phyloP scores from a whole-genome alignment of 2,797 vertebrate species.

The Poecile montanus region DNA sequence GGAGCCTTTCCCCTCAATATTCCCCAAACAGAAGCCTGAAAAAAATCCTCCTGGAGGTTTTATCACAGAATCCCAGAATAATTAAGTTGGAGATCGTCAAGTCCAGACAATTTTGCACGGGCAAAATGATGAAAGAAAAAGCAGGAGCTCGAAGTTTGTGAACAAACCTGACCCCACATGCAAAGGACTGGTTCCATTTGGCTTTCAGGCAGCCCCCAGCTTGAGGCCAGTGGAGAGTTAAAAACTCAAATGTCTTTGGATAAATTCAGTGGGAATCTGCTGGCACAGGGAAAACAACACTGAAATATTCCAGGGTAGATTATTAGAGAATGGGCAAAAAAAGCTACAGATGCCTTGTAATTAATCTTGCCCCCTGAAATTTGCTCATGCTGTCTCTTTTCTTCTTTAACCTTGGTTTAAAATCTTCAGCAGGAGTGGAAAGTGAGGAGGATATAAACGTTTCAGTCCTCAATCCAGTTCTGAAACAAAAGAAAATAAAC shows the following conservation, averaged over 20 bases:
- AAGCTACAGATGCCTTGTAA: background rate
- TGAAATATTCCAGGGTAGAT: background rate
- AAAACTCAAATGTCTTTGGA: constrained; percentile 16
- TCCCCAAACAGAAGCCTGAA: background rate
- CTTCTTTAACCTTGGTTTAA: background rate
- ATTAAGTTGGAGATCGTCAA: background rate
- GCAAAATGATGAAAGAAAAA: background rate
- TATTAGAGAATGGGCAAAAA: background rate
- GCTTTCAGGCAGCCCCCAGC: background rate
- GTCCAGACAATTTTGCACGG: background rate
- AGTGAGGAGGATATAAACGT: background rate
- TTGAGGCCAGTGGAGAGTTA: background rate
- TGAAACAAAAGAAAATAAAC: background rate
- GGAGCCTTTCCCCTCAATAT: background rate
- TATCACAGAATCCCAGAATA: background rate
- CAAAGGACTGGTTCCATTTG: constrained; percentile 28
- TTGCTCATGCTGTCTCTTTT: background rate
- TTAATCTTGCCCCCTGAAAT: background rate
- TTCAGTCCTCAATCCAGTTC: background rate
- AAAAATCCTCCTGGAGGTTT: background rate
- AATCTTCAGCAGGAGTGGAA: background rate
- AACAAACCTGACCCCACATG: constrained; percentile 31
- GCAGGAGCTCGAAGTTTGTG: constrained; percentile 5
- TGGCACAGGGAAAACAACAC: constrained; percentile 11
- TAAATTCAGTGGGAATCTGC: constrained; percentile 23